Base-by-base conservation (phyloP, 2,113 vertebrate species). In the Cyanocitta stelleri region DNA sequence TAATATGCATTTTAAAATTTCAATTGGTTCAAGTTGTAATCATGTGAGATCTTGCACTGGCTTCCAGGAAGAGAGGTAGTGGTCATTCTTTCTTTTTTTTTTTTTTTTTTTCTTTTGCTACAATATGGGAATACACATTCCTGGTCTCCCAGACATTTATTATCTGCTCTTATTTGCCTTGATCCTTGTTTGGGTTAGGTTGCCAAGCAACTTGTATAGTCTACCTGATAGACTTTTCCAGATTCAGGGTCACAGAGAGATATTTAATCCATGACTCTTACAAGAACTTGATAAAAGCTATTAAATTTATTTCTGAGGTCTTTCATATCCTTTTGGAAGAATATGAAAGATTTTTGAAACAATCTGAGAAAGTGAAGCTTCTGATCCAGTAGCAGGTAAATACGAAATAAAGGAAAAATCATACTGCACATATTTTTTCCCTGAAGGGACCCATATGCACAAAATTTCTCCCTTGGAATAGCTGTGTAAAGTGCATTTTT, bases 351-450 rank as follows among this genome's bases (percentile, higher is more conserved):
- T 74, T 91, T 95, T 80, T 94, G 3, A 89, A 96, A 64, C 8
- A 37, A 18, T 67, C 27, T 85, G n/a, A 74, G 39, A 87, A 52
- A 87, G 4, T 49, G 19, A 76, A 77, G 33, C 14, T 92, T 87
- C 78, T 88, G 12, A 66, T 71, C 24, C 52, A 77, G 39, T 24
- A 62, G n/a, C 20, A 89, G 33, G 17, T 56, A 84, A 84, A 93
- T 30, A 83, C 2, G 18, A 85, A 94, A 87, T 32, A 76, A 81
- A 63, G 33, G 35, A 87, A 91, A 92, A 96, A 77, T 93, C 29
- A 35, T 26, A 33, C 35, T 71, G 85, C 81, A 83, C 90, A 90
- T 88, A 90, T 86, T 96, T 96, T 96, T 93, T 75, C 92, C 92
- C 93, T 80, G 82, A 94, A 95, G 85, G 85, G 51, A 77, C 52